These are phyloP conservation scores for Malachius bipustulatus DNA, from an alignment of 2,888 invertebrate species.

Conservation along the genomic window DNA sequence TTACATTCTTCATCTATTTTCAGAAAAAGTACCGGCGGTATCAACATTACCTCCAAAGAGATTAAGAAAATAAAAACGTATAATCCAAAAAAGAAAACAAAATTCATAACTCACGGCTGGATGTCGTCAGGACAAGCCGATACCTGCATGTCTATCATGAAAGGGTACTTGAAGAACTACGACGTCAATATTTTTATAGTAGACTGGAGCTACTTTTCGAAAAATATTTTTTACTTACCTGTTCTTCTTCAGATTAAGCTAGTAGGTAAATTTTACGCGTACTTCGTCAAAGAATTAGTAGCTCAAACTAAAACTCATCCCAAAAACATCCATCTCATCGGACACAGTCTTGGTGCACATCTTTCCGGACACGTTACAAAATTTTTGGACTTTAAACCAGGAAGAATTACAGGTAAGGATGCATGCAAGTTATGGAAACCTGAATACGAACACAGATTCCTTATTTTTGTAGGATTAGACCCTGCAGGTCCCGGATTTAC, in stretches of 20 bases:
- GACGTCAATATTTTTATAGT: slow-evolving; percentile 40
- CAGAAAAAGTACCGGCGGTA: slow-evolving; percentile 4
- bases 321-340: slow-evolving; percentile 41
- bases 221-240: slow-evolving; percentile 27
- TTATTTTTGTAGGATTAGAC: slow-evolving; percentile 41
- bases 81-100: slow-evolving; percentile 37
- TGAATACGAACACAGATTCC: too few species aligned
- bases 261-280: slow-evolving; percentile 41
- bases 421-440: neutral
- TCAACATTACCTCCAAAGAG: neutral
- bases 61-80: slow-evolving; percentile 22
- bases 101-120: slow-evolving; percentile 45
- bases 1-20: neutral
- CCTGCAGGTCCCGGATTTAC: slow-evolving; percentile 57
- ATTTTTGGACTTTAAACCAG: neutral
- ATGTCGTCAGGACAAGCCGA: slow-evolving; percentile 34
- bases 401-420: neutral
- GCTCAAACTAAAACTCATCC: slow-evolving; percentile 29
- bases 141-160: slow-evolving; percentile 38
- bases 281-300: slow-evolving; percentile 36
- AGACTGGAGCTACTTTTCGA: slow-evolving; percentile 27
- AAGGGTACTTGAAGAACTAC: slow-evolving; percentile 22
- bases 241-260: slow-evolving; percentile 34
- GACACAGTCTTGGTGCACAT: slow-evolving; percentile 49
- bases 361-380: slow-evolving; percentile 37